Base-by-base conservation (phyloP, 2,888 invertebrate genomes). In the Sphaerophoria rueppellii region DNA sequence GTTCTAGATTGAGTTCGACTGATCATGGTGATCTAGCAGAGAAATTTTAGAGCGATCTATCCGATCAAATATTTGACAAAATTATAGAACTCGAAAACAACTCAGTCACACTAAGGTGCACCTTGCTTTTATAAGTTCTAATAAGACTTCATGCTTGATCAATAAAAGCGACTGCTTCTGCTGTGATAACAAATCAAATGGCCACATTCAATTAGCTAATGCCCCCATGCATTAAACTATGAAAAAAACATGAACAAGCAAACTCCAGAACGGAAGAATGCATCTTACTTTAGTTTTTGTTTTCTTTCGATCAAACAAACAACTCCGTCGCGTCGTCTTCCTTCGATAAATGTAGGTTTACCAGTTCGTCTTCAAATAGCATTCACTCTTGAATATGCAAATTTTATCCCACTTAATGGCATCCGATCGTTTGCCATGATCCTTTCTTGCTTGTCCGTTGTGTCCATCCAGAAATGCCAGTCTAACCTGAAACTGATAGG, bases 221-320 rank as follows among this genome's bases (percentile, higher is more conserved):
- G 75, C 70, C 67, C 61, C 60, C 75, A 74, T 80, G 80, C 78
- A 80, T 80, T 83, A 83, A 83, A 61, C 80, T 83, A 75, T 83
- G 83, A 80, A 83, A 77, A 43, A 74, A 71, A 9, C 65, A 54
- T 43, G 12, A 12, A 16, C 14, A 7, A 16, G 16, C 16, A 7
- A 16, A 50, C 55, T 55, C 7, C n/a, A 35, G 7, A 35, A 55
- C 35, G 7, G 9, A 0, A 11, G 37, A 16, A 40, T 40, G 2
- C 40, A 24, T 4, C n/a, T 40, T 14, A 37, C 16, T n/a, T 5
- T 50, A 16, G 50, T 43, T 11, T 60, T 11, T 12, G 11, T 43
- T 12, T 40, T 43, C 24, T 60, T 60, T 16, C 4, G 24, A 60
- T 43, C 40, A 60, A 43, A 43, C 40, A 11, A 43, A 12, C 43